phyloP scores from a whole-genome alignment of 2,113 vertebrate species.

The Myrmecophaga tridactyla region DNA sequence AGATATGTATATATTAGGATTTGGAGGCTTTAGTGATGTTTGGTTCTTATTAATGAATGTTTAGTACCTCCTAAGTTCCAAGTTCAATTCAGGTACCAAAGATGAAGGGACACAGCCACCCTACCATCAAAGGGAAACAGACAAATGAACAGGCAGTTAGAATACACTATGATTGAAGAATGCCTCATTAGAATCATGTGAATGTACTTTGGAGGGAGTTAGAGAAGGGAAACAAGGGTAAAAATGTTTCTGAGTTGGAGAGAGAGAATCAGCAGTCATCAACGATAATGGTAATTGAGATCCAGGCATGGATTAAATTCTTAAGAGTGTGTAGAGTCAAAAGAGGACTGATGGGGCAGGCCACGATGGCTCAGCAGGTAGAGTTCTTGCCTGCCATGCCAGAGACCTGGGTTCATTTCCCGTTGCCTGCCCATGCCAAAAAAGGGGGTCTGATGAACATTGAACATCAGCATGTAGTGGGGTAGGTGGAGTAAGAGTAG shows the following conservation, averaged over 20 bases:
- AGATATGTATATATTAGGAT: too few species aligned
- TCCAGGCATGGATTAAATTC: not conserved
- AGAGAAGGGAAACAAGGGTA: not conserved
- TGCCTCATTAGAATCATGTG: not conserved
- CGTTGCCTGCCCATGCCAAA: too few species aligned
- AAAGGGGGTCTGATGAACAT: too few species aligned
- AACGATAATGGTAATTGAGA: not conserved
- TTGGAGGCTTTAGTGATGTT: too few species aligned
- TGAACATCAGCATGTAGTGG: not conserved
- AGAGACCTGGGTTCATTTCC: too few species aligned
- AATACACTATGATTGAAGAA: not conserved
- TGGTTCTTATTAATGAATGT: too few species aligned
- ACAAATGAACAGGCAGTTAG: not conserved
- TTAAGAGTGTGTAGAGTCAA: not conserved
- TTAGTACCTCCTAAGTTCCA: too few species aligned
- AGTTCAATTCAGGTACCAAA: too few species aligned
- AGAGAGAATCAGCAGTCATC: not conserved
- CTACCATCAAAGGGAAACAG: not conserved
- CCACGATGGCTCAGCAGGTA: too few species aligned
- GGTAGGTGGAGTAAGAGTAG: not conserved
- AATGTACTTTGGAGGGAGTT: not conserved
- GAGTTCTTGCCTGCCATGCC: too few species aligned
- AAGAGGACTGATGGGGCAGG: not conserved
- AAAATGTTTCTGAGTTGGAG: not conserved
- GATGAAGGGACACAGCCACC: too few species aligned